phyloP scores from a whole-genome alignment of 2,888 invertebrate species.

The Agrotis ipsilon region DNA sequence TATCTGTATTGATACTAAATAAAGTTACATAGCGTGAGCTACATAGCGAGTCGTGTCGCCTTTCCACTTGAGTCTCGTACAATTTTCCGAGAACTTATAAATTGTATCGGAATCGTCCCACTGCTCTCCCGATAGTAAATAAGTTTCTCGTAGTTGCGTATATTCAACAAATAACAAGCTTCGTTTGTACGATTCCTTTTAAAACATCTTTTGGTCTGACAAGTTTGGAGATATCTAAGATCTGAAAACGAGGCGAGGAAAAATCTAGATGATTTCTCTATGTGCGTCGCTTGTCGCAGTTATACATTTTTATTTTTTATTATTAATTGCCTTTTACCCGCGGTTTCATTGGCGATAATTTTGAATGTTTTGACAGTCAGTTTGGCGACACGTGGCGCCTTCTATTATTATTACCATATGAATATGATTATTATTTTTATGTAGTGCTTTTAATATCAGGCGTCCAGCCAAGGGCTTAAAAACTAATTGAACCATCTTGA shows the following conservation, averaged over 20 bases:
- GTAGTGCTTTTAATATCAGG: too few species aligned
- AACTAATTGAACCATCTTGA: background rate
- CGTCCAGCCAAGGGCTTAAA: too few species aligned
- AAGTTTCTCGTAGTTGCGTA: constrained; percentile 21
- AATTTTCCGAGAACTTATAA: constrained; percentile 35
- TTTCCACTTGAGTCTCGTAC: constrained; percentile 20
- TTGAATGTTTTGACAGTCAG: too few species aligned
- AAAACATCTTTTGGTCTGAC: background rate
- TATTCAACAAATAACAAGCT: constrained; percentile 11
- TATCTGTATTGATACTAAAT: constrained; percentile 2
- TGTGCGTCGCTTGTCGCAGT: too few species aligned
- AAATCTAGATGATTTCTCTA: background rate
- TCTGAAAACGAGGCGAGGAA: background rate
- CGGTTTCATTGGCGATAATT: too few species aligned
- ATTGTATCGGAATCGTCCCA: constrained; percentile 2
- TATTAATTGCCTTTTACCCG: too few species aligned
- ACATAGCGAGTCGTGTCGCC: constrained; percentile 12
- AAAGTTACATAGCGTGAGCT: background rate
- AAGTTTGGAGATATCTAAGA: background rate
- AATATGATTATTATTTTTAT: too few species aligned
- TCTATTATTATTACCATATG: too few species aligned
- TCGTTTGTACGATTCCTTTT: background rate
- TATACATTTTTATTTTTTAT: too few species aligned
- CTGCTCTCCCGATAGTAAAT: constrained; percentile 13
- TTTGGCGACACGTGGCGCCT: too few species aligned